Base-by-base conservation (phyloP, 2,888 invertebrate genomes). In the Zaprionus lineosus region DNA sequence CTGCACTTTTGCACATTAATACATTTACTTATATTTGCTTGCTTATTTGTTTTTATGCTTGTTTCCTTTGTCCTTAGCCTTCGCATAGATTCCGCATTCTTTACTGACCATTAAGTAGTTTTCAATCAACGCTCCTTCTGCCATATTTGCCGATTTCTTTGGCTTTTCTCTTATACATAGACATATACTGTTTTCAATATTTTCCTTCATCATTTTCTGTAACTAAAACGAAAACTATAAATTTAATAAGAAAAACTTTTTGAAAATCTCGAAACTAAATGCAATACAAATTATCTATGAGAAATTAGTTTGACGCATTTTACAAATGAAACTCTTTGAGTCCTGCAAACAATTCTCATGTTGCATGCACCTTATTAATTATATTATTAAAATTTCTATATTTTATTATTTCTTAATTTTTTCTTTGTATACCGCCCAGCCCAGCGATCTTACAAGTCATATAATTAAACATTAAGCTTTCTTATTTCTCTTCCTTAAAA, bases 281-380 rank as follows among this genome's bases (percentile, higher is more conserved):
- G 33, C 6, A 28, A 39, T 47, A 47, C 41, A 56, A 47, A 44
- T 58, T 52, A 58, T 46, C 46, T 58, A 61, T 48, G 28, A 58
- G 39, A 57, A 73, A 44, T 28, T 26, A 75, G 41, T 41, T 61
- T 52, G 61, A 74, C 81, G 82, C 86, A 85, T 83, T 86, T 86
- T 74, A 75, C 77, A 86, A 74, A 72, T 88, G 83, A 86, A 88
- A 88, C 87, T 87, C 85, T 84, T 84, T 64, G 79, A 79, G 79
- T 69, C 82, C 64, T 46, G 41, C 52, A 56, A 65, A 56, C 63
- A 63, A 37, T 21, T 46, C 36, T 19, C 19, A 15, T 48, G 12
- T 43, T 58, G 24, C 39, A 34, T 44, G 37, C 52, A 16, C 61
- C 47, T 19, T 31, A 46, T 46, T 16, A 41, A 33, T 19, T 26